A percentile compares a stretch with the other conserved stretches of the same genome.
Evolutionary conservation across 2,888 invertebrate species (phyloP).

Genomic region (Conistra vaccinii): DNA sequence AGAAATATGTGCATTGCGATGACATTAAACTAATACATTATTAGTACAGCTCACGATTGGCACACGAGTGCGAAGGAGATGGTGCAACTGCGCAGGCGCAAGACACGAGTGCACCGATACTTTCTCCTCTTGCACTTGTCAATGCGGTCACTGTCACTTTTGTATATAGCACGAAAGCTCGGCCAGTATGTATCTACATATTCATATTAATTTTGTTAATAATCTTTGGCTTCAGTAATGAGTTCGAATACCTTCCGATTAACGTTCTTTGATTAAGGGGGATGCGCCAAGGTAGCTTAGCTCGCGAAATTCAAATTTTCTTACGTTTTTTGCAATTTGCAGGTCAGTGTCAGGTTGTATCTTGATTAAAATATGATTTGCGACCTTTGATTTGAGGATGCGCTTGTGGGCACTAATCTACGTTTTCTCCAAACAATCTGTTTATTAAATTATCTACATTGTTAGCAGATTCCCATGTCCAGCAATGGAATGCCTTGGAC

Average conservation of each 20-base stretch:
- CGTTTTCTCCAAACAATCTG: neutral
- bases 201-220: constrained; percentile 7
- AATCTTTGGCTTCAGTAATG: constrained; percentile 1
- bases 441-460: neutral
- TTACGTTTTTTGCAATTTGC: too few species aligned
- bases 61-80: constrained; percentile 59
- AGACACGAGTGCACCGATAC: constrained; percentile 53
- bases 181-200: constrained; percentile 6
- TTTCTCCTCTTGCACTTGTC: constrained; percentile 74
- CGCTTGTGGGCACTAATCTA: too few species aligned
- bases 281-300: too few species aligned
- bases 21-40: constrained; percentile 7
- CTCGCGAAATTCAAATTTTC: too few species aligned
- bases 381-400: too few species aligned
- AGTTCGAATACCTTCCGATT: neutral
- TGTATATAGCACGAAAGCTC: constrained; percentile 60
- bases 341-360: too few species aligned
- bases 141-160: constrained; percentile 77
- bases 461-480: neutral
- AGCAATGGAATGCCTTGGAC: constrained; percentile 4
- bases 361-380: too few species aligned
- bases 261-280: too few species aligned
- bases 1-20: constrained; percentile 16
- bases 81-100: constrained; percentile 57
- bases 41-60: constrained; percentile 37